Conservation (phyloP, 2,888 invertebrate species). For the Stratiomys singularior region DNA sequence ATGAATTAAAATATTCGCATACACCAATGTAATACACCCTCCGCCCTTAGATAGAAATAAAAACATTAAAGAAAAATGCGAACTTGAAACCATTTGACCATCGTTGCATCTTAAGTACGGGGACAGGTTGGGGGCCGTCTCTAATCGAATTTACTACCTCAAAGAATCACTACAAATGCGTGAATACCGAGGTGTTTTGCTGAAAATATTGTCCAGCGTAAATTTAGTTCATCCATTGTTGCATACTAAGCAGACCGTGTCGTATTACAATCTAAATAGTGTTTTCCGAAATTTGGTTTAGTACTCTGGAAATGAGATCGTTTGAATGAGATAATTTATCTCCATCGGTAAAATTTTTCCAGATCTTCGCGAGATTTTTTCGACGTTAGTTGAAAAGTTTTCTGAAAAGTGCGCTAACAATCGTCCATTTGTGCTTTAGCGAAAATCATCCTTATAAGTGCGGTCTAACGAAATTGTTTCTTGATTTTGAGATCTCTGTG, state of each 20-base stretch:
- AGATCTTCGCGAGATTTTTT: too few species aligned
- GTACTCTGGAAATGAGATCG: neutral
- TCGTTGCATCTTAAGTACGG: neutral
- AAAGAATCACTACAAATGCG: conserved; percentile 48
- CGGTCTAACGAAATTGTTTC: too few species aligned
- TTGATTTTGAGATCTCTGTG: too few species aligned
- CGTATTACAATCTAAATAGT: neutral
- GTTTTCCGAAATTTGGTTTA: neutral
- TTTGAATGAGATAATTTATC: neutral
- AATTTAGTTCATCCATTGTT: conserved; percentile 31
- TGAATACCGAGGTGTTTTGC: conserved; percentile 38
- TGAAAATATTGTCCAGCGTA: neutral
- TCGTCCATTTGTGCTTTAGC: too few species aligned
- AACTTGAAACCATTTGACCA: conserved; percentile 42
- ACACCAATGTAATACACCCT: too few species aligned
- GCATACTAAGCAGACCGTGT: conserved; percentile 25
- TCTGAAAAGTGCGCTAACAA: too few species aligned
- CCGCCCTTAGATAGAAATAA: neutral
- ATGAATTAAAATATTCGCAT: neutral
- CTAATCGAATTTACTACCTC: conserved; percentile 49
- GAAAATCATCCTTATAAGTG: too few species aligned
- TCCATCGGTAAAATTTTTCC: neutral
- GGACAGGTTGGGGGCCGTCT: conserved; percentile 27
- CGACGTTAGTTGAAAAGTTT: too few species aligned
- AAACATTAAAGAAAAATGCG: conserved; percentile 11